These are phyloP conservation scores for Plodia interpunctella DNA, from an alignment of 1,140 invertebrate genomes.

Conservation along the genomic window DNA sequence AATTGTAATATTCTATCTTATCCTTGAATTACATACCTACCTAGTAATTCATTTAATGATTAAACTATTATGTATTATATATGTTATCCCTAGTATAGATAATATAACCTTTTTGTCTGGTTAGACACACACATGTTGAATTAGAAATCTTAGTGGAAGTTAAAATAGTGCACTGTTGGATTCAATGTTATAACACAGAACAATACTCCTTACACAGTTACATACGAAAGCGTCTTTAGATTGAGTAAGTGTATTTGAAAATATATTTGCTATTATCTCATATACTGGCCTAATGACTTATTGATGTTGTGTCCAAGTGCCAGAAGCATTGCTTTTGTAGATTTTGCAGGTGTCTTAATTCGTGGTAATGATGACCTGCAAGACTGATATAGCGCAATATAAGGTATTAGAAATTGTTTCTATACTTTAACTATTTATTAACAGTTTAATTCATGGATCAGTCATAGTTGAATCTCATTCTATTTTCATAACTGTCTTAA, in stretches of 20 bases:
- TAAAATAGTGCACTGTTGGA: constrained; percentile 29
- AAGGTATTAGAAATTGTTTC: not conserved
- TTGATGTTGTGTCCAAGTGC: constrained; percentile 8
- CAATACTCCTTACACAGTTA: not conserved
- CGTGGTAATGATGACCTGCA: constrained; percentile 16
- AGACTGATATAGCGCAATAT: constrained; percentile 16
- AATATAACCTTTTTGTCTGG: constrained; percentile 48
- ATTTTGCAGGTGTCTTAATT: constrained; percentile 8
- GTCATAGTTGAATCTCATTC: not conserved
- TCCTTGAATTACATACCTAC: constrained; percentile 23
- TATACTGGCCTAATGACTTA: constrained; percentile 7
- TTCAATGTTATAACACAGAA: constrained; percentile 20
- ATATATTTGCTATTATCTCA: not conserved
- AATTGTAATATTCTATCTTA: constrained; percentile 29
- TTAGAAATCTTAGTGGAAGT: constrained; percentile 9
- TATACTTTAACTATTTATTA: too few relatives aligned
- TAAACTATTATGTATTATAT: constrained; percentile 21
- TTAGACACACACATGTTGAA: constrained; percentile 21
- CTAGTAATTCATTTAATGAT: constrained; percentile 34
- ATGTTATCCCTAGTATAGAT: constrained; percentile 48
- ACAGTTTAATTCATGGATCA: not conserved
- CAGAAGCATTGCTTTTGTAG: constrained; percentile 7
- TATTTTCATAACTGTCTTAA: not conserved
- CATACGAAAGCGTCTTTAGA: not conserved
- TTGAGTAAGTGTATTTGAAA: not conserved